Conservation (phyloP, 2,888 invertebrate genomes). For the Homarus gammarus region DNA sequence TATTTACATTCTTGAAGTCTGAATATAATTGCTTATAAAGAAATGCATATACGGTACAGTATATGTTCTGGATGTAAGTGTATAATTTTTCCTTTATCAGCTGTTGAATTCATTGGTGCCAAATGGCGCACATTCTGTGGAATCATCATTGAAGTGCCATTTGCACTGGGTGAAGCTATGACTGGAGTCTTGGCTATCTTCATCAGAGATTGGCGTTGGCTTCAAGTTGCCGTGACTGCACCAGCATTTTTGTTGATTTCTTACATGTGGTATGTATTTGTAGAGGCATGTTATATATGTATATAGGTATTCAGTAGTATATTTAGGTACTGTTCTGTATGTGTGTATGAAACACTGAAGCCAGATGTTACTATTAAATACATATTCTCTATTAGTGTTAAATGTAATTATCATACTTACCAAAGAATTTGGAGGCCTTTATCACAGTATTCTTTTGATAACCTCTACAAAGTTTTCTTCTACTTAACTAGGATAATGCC, state of each 20-base stretch:
- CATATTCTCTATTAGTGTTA: neutral
- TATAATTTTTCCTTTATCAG: conserved; percentile 40
- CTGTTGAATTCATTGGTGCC: conserved; percentile 73
- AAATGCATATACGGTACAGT: neutral
- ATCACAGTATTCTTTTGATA: too few relatives aligned
- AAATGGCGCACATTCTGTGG: conserved; percentile 73
- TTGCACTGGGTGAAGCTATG: conserved; percentile 74
- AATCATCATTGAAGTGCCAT: conserved; percentile 73
- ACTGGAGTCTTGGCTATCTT: conserved; percentile 73
- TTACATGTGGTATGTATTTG: conserved; percentile 63
- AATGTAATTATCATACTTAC: too few relatives aligned
- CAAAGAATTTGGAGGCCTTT: too few relatives aligned
- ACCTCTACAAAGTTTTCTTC: too few relatives aligned
- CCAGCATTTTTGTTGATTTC: conserved; percentile 72
- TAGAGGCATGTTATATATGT: neutral
- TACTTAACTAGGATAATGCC: conserved; percentile 71
- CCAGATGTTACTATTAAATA: too few relatives aligned
- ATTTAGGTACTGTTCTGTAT: too few relatives aligned
- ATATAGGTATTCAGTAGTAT: neutral
- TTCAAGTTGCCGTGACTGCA: conserved; percentile 73
- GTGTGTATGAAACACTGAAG: too few relatives aligned
- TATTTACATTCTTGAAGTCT: neutral
- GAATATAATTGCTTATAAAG: neutral
- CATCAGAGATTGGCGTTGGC: conserved; percentile 74
- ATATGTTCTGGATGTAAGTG: too few relatives aligned